Conservation (phyloP, 2,113 vertebrate species). For the Lota lota region DNA sequence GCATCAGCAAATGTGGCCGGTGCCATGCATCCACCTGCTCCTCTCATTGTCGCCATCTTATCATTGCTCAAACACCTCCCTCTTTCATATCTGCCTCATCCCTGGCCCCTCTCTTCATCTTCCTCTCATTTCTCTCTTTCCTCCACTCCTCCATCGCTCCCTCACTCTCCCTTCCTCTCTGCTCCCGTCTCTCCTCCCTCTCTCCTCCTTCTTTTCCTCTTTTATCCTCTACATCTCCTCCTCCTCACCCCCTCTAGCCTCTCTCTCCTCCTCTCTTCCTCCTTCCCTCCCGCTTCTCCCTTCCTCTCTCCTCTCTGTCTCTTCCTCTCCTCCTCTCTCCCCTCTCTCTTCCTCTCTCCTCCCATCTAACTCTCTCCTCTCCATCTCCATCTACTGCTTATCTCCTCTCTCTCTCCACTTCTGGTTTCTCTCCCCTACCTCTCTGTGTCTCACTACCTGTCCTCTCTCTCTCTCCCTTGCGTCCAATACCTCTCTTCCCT, state of each 20-base stretch:
- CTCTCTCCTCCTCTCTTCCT: too few relatives aligned
- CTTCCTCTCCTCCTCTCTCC: too few relatives aligned
- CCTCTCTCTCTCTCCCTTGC: conserved; percentile 29
- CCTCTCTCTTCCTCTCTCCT: too few relatives aligned
- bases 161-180: conserved; percentile 19
- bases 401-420: not conserved
- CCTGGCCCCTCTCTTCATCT: not conserved
- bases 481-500: conserved; percentile 40
- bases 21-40: not conserved
- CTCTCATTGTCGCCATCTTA: not conserved
- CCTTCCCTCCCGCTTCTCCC: too few relatives aligned
- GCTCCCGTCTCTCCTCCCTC: conserved; percentile 19
- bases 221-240: too few relatives aligned
- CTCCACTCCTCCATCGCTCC: too few relatives aligned
- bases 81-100: not conserved
- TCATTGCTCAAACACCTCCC: not conserved
- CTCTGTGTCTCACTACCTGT: conserved; percentile 15
- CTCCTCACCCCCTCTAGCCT: too few relatives aligned
- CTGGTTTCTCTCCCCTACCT: too few relatives aligned
- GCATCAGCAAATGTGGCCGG: conserved; percentile 5
- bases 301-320: too few relatives aligned
- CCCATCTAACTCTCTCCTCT: too few relatives aligned
- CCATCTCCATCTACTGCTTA: too few relatives aligned
- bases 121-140: not conserved
- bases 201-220: too few relatives aligned